phyloP scores from a whole-genome alignment of 2,888 invertebrate species.

The Panzeria rudis region DNA sequence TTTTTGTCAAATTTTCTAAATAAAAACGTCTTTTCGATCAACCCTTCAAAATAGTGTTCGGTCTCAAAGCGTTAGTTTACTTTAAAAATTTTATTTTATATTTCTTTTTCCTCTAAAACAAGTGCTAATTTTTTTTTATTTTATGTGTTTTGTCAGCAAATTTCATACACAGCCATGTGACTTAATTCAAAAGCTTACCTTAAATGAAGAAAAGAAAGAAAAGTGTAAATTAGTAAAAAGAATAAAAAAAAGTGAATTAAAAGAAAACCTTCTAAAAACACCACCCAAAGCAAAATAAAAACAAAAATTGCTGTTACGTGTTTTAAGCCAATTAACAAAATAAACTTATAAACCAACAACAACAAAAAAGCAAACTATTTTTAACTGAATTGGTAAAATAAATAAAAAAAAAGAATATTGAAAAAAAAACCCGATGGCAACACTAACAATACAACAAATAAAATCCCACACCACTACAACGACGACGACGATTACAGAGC shows the following conservation, averaged over 20 bases:
- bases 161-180: slow-evolving; percentile 63
- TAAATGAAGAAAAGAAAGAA: slow-evolving; percentile 64
- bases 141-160: slow-evolving; percentile 9
- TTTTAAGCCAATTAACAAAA: slow-evolving; percentile 73
- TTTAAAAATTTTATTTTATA: not conserved
- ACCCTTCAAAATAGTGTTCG: not conserved
- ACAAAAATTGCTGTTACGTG: slow-evolving; percentile 42
- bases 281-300: slow-evolving; percentile 42
- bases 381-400: slow-evolving; percentile 54
- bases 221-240: slow-evolving; percentile 43
- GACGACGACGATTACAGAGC: slow-evolving; percentile 72
- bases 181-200: slow-evolving; percentile 52
- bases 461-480: slow-evolving; percentile 57
- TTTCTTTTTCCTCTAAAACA: not conserved
- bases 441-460: slow-evolving; percentile 71
- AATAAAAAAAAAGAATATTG: slow-evolving; percentile 42
- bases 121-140: not conserved
- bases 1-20: no score
- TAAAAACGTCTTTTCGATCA: not conserved
- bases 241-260: slow-evolving; percentile 14
- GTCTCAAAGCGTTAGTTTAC: not conserved
- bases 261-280: slow-evolving; percentile 21
- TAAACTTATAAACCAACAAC: slow-evolving; percentile 20
- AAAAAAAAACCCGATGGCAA: slow-evolving; percentile 79
- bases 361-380: slow-evolving; percentile 53